Base-by-base conservation (phyloP, 2,888 invertebrate species). In the Stenotaenia linearis region DNA sequence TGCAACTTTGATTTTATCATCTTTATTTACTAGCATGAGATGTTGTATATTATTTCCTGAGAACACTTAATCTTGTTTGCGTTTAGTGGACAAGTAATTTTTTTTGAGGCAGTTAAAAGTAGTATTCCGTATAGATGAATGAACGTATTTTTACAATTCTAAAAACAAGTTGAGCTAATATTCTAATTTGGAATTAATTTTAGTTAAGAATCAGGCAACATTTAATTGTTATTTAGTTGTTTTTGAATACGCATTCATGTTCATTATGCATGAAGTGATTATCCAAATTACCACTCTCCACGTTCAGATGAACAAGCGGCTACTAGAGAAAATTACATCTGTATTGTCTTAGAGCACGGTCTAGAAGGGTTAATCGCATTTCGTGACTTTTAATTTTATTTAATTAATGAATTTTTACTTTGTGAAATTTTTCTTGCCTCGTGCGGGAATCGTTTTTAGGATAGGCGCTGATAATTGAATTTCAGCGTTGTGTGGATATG, bases 221-320 rank as follows among this genome's bases (percentile, higher is more conserved):
- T 50, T 50, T 50, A 45, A 32, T 18, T 15, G 50, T 50, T 50
- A 18, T 50, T 50, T 50, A 50, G 50, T 6, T 21, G 50, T 50
- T 50, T 50, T 5, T 50, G 50, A 50, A 18, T 18, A 50, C n/a
- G 7, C 18, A 69, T 28, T 28, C 69, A 25, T 69, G 69, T 69
- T 69, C 69, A 69, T 10, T 69, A 69, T 69, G 69, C 69, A 69
- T 69, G 69, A 69, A 25, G 69, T 69, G 69, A 69, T 69, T 69
- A 69, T 69, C 69, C 69, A 69, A 69, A 69, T 69, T 69, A 69
- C 28, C 10, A 5, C 7, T n/a, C 28, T 69, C 69, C 69, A 69
- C 69, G 69, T 28, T 28, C 69, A 69, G 28, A 23, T 69, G 69
- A 69, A 28, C 69, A 69, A 50, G 69, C 69, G 69, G 69, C 25